phyloP scores from a whole-genome alignment of 2,797 vertebrate species.

The Rhynchotus rufescens region DNA sequence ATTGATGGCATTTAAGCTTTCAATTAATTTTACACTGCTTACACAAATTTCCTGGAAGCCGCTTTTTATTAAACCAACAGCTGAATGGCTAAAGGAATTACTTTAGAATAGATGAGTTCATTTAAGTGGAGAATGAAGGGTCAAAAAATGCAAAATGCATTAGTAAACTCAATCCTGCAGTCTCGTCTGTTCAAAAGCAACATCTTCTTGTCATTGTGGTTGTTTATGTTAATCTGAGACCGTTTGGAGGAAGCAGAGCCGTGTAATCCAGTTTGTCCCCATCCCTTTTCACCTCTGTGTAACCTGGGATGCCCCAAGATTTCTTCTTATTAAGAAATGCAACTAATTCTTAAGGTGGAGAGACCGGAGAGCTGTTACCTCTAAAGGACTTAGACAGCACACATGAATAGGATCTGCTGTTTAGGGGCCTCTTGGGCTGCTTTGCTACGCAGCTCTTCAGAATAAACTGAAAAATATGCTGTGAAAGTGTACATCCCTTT shows the following conservation, averaged over 20 bases:
- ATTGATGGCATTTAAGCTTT: constrained; percentile 67
- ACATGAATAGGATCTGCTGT: neutral
- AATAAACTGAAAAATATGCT: neutral
- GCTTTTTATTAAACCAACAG: constrained; percentile 62
- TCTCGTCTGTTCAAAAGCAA: constrained; percentile 38
- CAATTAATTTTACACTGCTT: constrained; percentile 61
- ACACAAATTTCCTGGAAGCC: constrained; percentile 24
- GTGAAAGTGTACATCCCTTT: neutral
- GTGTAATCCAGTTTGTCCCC: neutral
- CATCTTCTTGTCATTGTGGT: constrained; percentile 30
- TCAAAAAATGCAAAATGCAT: constrained; percentile 33
- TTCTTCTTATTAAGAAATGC: neutral
- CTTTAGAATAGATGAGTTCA: constrained; percentile 62
- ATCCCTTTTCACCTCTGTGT: neutral
- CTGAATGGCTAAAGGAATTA: constrained; percentile 54
- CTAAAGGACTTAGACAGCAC: neutral
- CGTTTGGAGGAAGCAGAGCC: neutral
- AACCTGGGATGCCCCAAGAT: neutral
- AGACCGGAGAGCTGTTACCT: neutral
- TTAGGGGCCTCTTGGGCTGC: neutral
- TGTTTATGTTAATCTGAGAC: constrained; percentile 1
- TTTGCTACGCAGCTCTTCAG: neutral
- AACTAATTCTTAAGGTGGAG: neutral
- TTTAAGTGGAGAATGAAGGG: constrained; percentile 59
- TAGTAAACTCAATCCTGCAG: constrained; percentile 24